Evolutionary conservation across 2,888 invertebrate species (phyloP), one percentile per base, ranked within the genome.

Genomic region (Eupithecia subfuscata): DNA sequence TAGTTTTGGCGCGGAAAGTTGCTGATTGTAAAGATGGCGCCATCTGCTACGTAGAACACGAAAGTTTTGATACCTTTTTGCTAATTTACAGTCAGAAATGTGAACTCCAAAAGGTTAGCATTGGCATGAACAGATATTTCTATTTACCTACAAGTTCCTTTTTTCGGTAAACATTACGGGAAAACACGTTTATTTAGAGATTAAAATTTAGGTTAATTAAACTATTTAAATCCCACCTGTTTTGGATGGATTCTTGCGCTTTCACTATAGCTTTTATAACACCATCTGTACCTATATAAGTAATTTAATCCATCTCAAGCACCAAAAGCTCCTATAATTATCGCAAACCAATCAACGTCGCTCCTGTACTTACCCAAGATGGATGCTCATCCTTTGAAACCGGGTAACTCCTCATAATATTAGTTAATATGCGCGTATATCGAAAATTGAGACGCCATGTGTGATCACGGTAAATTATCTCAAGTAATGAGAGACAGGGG

Each of bases 1-100:
- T 87, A 88, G 90, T 90, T 92, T 92, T 87, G 86, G 89, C 90
- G 90, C 87, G 84, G 67, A 77, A 80, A 78, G 76, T 80, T 81
- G 56, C 40, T 60, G 74, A 72, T 71, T 69, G 64, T 90, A 90
- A 91, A 93, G 89, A 90, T 91, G 89, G 90, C 87, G 87, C 85
- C 86, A 85, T 80, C 81, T 89, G 89, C 79, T 76, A 70, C 77
- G 83, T 87, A 82, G 25, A 22, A 16, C 22, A 78, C 63, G 75
- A 82, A 84, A 86, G 82, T 85, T 85, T 83, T 79, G 82, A 81
- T 79, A 81, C 52, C 56, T 69, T 76, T 74, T 74, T 76, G 43
- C 64, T 71, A 74, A 74, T 70, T 68, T 70, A 73, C 40, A 67
- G 43, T 60, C 56, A 1, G 64, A 34, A 64, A 34, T 64, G 40